These are phyloP conservation scores for Circaetus gallicus DNA, from an alignment of 2,113 vertebrate species.

Conservation along the genomic window DNA sequence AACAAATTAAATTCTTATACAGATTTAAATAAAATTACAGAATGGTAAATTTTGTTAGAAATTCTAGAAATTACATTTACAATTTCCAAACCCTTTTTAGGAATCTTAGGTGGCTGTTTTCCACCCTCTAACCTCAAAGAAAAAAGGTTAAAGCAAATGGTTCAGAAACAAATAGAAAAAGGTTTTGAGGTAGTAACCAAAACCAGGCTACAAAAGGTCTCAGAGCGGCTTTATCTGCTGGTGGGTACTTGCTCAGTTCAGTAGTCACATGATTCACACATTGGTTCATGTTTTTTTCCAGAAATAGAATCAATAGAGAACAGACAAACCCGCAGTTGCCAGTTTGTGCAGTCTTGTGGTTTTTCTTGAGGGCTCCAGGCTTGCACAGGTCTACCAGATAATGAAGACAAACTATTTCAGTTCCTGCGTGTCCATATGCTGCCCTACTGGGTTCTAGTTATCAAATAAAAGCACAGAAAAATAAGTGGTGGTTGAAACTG, in stretches of 20 bases:
- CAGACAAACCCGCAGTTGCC: slow-evolving; percentile 81
- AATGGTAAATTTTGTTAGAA: neutral
- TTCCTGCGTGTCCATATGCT: slow-evolving; percentile 76
- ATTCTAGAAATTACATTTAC: neutral
- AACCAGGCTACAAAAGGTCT: slow-evolving; percentile 50
- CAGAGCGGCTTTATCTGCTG: slow-evolving; percentile 9
- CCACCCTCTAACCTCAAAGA: neutral
- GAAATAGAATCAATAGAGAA: slow-evolving; percentile 85
- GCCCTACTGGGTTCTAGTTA: slow-evolving; percentile 68
- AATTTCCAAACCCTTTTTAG: neutral
- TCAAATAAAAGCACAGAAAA: slow-evolving; percentile 71
- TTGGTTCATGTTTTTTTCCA: slow-evolving; percentile 62
- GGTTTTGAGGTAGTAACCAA: neutral
- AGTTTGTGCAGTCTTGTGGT: slow-evolving; percentile 79
- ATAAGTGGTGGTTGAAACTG: slow-evolving; percentile 60
- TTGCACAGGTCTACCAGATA: slow-evolving; percentile 80
- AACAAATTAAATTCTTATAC: neutral
- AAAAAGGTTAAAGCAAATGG: slow-evolving; percentile 10
- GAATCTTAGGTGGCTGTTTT: neutral
- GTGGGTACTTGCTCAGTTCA: slow-evolving; percentile 51
- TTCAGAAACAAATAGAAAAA: slow-evolving; percentile 10
- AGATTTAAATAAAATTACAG: neutral
- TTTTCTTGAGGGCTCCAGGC: slow-evolving; percentile 76
- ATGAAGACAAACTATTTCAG: slow-evolving; percentile 84
- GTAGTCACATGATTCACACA: slow-evolving; percentile 68